phyloP scores from a whole-genome alignment of 2,888 invertebrate species.

The Azorinus chamasolen region DNA sequence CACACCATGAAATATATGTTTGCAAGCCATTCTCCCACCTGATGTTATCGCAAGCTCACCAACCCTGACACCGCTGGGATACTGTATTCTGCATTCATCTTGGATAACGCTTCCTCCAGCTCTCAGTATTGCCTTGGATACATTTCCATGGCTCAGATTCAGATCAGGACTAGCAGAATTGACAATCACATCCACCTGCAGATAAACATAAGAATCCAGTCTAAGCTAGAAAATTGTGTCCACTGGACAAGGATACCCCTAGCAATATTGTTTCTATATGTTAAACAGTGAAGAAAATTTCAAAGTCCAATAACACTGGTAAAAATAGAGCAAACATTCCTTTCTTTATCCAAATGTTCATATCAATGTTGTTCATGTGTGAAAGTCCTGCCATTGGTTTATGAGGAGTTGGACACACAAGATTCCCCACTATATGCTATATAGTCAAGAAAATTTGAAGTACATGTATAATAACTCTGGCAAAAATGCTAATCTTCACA shows the following conservation, averaged over 20 bases:
- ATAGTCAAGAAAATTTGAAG: no score
- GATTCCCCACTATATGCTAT: no score
- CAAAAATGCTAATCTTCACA: no score
- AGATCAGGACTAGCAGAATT: slow-evolving; percentile 44
- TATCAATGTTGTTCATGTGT: no score
- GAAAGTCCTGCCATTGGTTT: no score
- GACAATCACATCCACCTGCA: slow-evolving; percentile 53
- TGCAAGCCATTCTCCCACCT: slow-evolving; percentile 52
- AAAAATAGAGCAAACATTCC: no score
- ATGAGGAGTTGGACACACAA: no score
- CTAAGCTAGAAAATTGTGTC: no score
- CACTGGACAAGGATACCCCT: neutral
- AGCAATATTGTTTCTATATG: neutral
- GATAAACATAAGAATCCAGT: neutral
- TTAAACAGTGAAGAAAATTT: no score
- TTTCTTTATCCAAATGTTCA: no score
- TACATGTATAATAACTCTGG: no score
- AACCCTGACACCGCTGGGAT: slow-evolving; percentile 37
- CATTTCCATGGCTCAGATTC: slow-evolving; percentile 21
- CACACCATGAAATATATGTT: slow-evolving; percentile 49
- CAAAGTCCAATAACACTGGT: no score
- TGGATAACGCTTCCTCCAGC: slow-evolving; percentile 34
- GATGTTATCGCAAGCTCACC: slow-evolving; percentile 50
- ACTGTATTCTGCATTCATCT: slow-evolving; percentile 21
- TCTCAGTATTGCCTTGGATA: slow-evolving; percentile 33